These are phyloP conservation scores for Brachypodius melanocephalos DNA, from an alignment of 2,113 vertebrate genomes.

Conservation along the genomic window DNA sequence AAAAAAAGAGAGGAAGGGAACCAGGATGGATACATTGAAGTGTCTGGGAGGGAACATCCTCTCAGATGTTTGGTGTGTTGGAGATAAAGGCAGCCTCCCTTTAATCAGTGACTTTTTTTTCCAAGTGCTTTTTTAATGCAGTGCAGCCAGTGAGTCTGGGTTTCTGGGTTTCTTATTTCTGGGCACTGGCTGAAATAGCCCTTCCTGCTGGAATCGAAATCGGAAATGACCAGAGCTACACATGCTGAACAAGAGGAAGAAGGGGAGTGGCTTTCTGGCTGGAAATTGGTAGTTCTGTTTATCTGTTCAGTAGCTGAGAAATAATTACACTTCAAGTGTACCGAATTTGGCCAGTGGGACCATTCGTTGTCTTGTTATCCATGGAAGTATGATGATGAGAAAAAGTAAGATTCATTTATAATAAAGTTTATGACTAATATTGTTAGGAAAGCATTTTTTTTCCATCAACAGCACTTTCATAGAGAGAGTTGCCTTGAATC, in stretches of 20 bases:
- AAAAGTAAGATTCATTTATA: background rate
- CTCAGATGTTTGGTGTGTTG: background rate
- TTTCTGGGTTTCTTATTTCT: conserved; percentile 24
- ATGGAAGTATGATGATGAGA: background rate
- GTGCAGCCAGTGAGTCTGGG: conserved; percentile 5
- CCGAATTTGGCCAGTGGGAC: background rate
- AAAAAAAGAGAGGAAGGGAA: background rate
- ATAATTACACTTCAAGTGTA: background rate
- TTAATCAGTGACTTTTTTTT: conserved; percentile 45
- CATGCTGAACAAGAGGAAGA: background rate
- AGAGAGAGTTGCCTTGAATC: background rate
- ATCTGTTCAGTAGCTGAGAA: conserved; percentile 4
- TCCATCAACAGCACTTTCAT: rapidly evolving
- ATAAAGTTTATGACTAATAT: background rate
- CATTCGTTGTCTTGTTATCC: background rate
- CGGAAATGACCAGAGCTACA: conserved; percentile 14
- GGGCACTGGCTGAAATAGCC: background rate
- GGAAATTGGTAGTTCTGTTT: conserved; percentile 14
- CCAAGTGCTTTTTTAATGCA: background rate
- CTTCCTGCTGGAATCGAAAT: conserved; percentile 18
- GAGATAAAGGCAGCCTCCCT: conserved; percentile 58
- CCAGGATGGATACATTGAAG: background rate
- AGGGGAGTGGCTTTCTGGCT: conserved; percentile 4
- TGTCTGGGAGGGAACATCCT: conserved; percentile 60
- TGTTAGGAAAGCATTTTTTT: background rate